These are phyloP conservation scores for Iguana delicatissima DNA, from an alignment of 2,797 vertebrate species.

Conservation along the genomic window DNA sequence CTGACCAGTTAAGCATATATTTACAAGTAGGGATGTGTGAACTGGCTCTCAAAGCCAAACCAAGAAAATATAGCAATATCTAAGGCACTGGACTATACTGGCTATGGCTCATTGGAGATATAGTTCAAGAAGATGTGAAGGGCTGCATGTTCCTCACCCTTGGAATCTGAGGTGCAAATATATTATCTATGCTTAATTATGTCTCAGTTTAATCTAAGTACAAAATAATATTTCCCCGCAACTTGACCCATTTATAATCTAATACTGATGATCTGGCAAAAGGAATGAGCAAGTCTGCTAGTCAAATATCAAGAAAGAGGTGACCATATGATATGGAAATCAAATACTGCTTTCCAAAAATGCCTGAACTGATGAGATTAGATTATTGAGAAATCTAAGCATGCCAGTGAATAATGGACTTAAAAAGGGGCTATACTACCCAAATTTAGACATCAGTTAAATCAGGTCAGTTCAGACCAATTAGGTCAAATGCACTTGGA, in stretches of 20 bases:
- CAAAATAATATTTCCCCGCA: neutral
- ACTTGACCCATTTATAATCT: neutral
- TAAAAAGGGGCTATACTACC: neutral
- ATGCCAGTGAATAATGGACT: neutral
- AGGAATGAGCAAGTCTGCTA: neutral
- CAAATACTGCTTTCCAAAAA: neutral
- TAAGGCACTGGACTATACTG: too few relatives aligned
- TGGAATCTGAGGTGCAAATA: neutral
- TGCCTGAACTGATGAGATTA: neutral
- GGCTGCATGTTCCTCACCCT: too few relatives aligned
- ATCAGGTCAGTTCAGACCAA: too few relatives aligned
- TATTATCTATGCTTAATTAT: neutral
- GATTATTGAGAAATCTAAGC: neutral
- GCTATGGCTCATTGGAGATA: too few relatives aligned
- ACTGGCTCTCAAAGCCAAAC: neutral
- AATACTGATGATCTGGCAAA: neutral
- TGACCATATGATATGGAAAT: neutral
- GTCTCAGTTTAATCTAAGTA: neutral
- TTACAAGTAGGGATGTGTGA: neutral
- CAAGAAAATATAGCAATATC: neutral
- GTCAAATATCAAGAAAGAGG: neutral
- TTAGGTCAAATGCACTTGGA: too few relatives aligned
- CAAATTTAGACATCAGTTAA: too few relatives aligned
- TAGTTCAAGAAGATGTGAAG: too few relatives aligned
- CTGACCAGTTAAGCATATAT: neutral